Evolutionary conservation across 64 coral and sea anemone genomes (phyloP), one percentile per base, ranked within the genome.

Genomic region (Dendrophyllia cribrosa): DNA sequence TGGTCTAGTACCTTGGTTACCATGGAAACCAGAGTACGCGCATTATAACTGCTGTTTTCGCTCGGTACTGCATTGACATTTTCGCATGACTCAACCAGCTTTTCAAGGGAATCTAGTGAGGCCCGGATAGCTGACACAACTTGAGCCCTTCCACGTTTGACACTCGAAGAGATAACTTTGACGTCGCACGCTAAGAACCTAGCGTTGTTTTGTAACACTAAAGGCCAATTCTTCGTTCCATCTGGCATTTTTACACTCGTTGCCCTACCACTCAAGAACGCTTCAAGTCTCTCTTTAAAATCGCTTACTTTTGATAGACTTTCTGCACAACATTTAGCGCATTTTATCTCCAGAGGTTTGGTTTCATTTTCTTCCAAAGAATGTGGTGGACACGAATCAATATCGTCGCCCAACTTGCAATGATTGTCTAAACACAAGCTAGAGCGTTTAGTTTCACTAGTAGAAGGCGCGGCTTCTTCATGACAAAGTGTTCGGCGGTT

Each of bases 161-260:
- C 49, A 49, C 47, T 89, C 13, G 93, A 78, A 17, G 26, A 78
- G 58, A 95, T 90, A 46, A 87, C 72, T 72, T 78, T 95, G 51
- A 95, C n/a, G 62, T 95, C 93, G 50, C 80, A 79, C 14, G 88
- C 88, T 62, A 95, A 77, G 58, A 95, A 95, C 60, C 93, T 88
- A 34, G 93, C 87, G 49, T 90, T 89, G 62, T 90, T 94, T 49
- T 94, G 93, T 66, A 94, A 74, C 12, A 63, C 51, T 13, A 83
- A 43, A 10, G n/a, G 24, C 72, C 81, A 91, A 72, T 78, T 86
- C 11, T 61, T 83, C 0, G 3, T 12, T 74, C 56, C 53, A 16
- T 16, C 16, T 23, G 8, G 49, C 3, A 22, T 4, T 84, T 84
- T 43, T 44, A n/a, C 59, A n/a, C 23, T 66, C 19, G 61, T 3